Evolutionary conservation across 2,888 invertebrate genomes (phyloP).

Genomic region (Stenodera caucasica): DNA sequence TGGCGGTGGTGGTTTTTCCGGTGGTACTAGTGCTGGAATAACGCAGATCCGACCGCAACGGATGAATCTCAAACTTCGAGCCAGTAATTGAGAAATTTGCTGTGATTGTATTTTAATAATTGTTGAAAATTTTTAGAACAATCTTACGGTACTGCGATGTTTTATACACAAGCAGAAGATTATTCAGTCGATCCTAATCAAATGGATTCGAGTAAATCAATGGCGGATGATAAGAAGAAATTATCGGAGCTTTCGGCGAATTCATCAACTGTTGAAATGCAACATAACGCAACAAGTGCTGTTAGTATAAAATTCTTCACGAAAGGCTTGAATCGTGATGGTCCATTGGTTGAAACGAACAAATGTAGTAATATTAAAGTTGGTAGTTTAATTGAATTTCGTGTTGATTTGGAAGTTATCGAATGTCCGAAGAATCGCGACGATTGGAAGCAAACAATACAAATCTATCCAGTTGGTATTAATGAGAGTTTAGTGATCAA

Average conservation of each 20-base stretch:
- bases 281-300: slow-evolving; percentile 81
- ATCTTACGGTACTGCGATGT: slow-evolving; percentile 70
- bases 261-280: slow-evolving; percentile 90
- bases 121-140: slow-evolving; percentile 63
- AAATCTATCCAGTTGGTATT: slow-evolving; percentile 92
- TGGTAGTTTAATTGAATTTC: slow-evolving; percentile 82
- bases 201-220: slow-evolving; percentile 98
- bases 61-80: slow-evolving; percentile 73
- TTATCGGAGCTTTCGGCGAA: slow-evolving; percentile 88
- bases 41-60: slow-evolving; percentile 83
- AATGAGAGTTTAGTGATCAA: slow-evolving; percentile 87
- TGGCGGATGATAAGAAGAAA: slow-evolving; percentile 98
- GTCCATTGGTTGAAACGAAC: slow-evolving; percentile 62
- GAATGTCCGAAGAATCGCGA: slow-evolving; percentile 82
- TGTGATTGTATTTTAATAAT: slow-evolving; percentile 7
- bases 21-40: slow-evolving; percentile 55
- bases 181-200: slow-evolving; percentile 99
- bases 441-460: slow-evolving; percentile 82
- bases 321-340: slow-evolving; percentile 68
- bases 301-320: slow-evolving; percentile 87
- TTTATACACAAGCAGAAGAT: slow-evolving; percentile 85
- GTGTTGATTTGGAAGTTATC: slow-evolving; percentile 77
- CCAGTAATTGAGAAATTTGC: slow-evolving; percentile 64
- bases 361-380: slow-evolving; percentile 91
- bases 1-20: slow-evolving; percentile 37